A percentile compares a stretch with the other conserved stretches of the same genome.
These are phyloP conservation scores for Piezodorus guildinii DNA, from an alignment of 1,140 invertebrate genomes.

Conservation along the genomic window DNA sequence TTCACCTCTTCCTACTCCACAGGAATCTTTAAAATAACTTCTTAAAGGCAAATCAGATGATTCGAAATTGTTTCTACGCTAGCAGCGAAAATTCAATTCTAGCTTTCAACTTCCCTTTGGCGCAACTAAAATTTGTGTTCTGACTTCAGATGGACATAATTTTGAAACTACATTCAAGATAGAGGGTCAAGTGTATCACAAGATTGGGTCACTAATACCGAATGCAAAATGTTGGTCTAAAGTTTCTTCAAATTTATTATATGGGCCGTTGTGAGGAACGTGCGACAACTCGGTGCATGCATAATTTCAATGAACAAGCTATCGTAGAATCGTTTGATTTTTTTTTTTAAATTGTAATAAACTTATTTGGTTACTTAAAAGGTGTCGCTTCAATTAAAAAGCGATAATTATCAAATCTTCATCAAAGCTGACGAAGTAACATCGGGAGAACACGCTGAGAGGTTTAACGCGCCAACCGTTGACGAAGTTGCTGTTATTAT, in stretches of 20 bases:
- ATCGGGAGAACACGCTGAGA: slow-evolving; percentile 28
- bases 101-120: slow-evolving; percentile 37
- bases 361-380: slow-evolving; percentile 33
- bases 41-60: too few species aligned
- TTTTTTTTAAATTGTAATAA: slow-evolving; percentile 33
- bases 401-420: slow-evolving; percentile 22
- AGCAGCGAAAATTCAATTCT: slow-evolving; percentile 29
- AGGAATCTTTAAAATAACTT: too few species aligned
- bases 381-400: slow-evolving; percentile 29
- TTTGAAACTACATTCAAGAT: slow-evolving; percentile 35
- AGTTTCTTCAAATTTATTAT: slow-evolving; percentile 36
- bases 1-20: too few species aligned
- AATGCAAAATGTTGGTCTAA: slow-evolving; percentile 24
- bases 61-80: slow-evolving; percentile 10
- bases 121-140: slow-evolving; percentile 29
- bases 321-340: slow-evolving; percentile 29
- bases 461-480: slow-evolving; percentile 30
- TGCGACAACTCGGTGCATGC: slow-evolving; percentile 17
- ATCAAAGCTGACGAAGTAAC: slow-evolving; percentile 31
- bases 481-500: slow-evolving; percentile 30
- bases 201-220: slow-evolving; percentile 32
- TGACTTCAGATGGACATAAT: background rate
- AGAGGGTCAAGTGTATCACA: slow-evolving; percentile 37
- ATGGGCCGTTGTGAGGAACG: slow-evolving; percentile 29
- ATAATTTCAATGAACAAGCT: slow-evolving; percentile 25